These are phyloP conservation scores for Sylvilagus floridanus DNA, from an alignment of 2,797 vertebrate species.

Conservation along the genomic window DNA sequence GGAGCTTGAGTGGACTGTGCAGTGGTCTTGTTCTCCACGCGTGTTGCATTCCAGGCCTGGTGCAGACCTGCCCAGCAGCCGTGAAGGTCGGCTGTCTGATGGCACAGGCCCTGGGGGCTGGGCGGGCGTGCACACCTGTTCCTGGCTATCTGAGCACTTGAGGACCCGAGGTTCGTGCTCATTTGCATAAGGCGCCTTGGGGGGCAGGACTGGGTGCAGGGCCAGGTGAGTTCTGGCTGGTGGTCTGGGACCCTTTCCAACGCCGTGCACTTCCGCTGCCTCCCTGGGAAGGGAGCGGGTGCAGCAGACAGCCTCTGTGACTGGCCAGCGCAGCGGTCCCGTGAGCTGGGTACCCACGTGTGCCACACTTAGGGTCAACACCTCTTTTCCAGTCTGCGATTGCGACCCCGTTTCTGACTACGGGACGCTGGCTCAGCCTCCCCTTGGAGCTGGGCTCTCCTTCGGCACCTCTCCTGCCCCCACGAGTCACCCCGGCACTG, in stretches of 20 bases:
- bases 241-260: not conserved
- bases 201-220: too few species aligned
- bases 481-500: too few species aligned
- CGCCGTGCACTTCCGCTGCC: too few species aligned
- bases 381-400: not conserved
- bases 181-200: not conserved
- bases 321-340: not conserved
- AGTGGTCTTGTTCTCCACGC: not conserved
- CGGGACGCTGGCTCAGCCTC: not conserved
- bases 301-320: fast-evolving
- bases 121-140: not conserved
- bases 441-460: not conserved
- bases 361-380: too few species aligned
- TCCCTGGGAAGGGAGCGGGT: not conserved
- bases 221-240: not conserved
- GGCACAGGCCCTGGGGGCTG: not conserved
- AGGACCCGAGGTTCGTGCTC: not conserved
- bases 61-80: too few species aligned
- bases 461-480: not conserved
- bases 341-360: too few species aligned
- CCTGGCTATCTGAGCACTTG: not conserved
- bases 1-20: fast-evolving
- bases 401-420: not conserved
- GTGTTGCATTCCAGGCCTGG: not conserved
- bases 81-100: not conserved